Evolutionary conservation across 2,113 vertebrate species (phyloP).

Genomic region (Redunca redunca): DNA sequence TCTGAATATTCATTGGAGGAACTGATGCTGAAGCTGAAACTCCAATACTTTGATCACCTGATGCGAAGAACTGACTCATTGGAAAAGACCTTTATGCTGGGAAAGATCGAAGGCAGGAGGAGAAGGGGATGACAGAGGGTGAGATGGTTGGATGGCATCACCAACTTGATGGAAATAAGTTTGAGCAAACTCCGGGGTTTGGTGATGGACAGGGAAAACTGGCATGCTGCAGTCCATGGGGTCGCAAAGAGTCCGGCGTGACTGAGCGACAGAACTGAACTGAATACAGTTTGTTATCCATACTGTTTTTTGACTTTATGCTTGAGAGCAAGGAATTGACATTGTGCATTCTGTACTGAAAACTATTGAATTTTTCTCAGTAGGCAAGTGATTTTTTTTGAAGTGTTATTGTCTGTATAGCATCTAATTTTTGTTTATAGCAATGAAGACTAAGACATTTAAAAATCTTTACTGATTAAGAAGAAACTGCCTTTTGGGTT

Average conservation of each 20-base stretch:
- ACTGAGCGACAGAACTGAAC: rapidly evolving
- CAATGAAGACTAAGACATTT: neutral
- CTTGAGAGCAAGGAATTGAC: neutral
- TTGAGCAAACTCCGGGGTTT: neutral
- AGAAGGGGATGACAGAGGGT: neutral
- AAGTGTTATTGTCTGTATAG: neutral
- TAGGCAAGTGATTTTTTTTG: neutral
- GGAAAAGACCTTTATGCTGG: neutral
- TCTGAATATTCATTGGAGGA: neutral
- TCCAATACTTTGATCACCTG: neutral
- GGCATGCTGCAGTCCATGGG: neutral
- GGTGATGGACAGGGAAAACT: neutral
- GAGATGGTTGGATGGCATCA: neutral
- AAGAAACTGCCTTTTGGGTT: neutral
- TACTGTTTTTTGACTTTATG: neutral
- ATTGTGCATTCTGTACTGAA: neutral
- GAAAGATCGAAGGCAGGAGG: neutral
- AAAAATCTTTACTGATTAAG: neutral
- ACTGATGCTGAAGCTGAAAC: neutral
- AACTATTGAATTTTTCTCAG: neutral
- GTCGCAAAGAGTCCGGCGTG: neutral
- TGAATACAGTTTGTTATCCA: neutral
- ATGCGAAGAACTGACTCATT: neutral
- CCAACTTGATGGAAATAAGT: neutral
- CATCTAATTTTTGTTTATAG: neutral